phyloP scores from a whole-genome alignment of 92 coral and sea anemone species.

The Desmophyllum pertusum region DNA sequence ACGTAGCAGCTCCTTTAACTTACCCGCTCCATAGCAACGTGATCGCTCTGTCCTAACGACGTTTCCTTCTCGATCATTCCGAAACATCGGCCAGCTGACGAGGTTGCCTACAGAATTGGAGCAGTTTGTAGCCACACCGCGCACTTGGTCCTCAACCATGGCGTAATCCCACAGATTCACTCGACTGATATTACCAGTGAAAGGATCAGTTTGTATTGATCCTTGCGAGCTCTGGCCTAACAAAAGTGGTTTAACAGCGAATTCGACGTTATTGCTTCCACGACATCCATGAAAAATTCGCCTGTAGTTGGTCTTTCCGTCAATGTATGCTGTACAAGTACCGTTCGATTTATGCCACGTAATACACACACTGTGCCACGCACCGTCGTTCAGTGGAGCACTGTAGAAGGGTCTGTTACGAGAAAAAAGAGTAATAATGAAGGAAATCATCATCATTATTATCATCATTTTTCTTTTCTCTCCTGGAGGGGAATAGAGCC shows the following conservation, averaged over 20 bases:
- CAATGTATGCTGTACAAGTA: slow-evolving; percentile 31
- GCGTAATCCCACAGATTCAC: slow-evolving; percentile 20
- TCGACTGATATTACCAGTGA: slow-evolving; percentile 15
- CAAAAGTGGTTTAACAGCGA: neutral
- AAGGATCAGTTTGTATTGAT: neutral
- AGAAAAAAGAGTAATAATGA: neutral
- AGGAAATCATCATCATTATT: neutral
- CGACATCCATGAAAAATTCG: neutral
- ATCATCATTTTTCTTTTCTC: too few species aligned
- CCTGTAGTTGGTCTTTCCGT: slow-evolving; percentile 28
- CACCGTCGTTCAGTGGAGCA: slow-evolving; percentile 38
- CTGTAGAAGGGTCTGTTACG: slow-evolving; percentile 2
- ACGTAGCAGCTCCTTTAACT: neutral
- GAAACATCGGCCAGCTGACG: slow-evolving; percentile 20
- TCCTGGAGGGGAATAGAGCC: too few species aligned
- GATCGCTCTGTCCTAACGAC: slow-evolving; percentile 3
- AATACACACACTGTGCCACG: slow-evolving; percentile 59
- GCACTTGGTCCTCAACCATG: neutral
- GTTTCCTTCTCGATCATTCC: neutral
- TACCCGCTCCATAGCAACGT: slow-evolving; percentile 18
- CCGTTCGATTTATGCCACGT: slow-evolving; percentile 37
- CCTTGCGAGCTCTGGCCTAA: neutral
- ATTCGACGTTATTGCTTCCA: neutral
- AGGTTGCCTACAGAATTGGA: neutral
- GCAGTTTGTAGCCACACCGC: neutral